Evolutionary conservation across 1,140 invertebrate genomes (phyloP).

Genomic region (Coenobita brevimanus): DNA sequence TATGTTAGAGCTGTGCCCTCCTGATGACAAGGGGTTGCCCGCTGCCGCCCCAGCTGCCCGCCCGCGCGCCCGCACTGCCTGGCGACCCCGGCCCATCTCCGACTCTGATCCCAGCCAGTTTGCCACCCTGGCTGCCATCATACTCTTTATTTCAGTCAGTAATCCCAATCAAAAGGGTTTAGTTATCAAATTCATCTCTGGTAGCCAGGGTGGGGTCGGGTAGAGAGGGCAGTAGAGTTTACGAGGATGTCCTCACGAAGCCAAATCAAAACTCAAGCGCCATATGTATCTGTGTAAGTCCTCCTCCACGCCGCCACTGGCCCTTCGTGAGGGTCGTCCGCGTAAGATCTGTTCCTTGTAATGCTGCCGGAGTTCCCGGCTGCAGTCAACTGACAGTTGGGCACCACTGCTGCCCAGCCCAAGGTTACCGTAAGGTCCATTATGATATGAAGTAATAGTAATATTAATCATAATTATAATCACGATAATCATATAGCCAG

Average conservation of each 20-base stretch:
- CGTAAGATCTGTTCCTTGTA: slow-evolving; percentile 67
- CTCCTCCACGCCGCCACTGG: slow-evolving; percentile 47
- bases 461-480: slow-evolving; percentile 69
- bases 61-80: slow-evolving; percentile 65
- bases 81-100: slow-evolving; percentile 57
- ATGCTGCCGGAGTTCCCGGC: slow-evolving; percentile 51
- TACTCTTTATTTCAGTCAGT: slow-evolving; percentile 10
- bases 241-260: slow-evolving; percentile 66
- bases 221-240: slow-evolving; percentile 61
- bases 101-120: slow-evolving; percentile 19
- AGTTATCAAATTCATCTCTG: slow-evolving; percentile 36
- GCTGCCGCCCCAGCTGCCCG: slow-evolving; percentile 59
- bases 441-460: slow-evolving; percentile 69
- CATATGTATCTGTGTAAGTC: slow-evolving; percentile 65
- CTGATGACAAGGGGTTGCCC: slow-evolving; percentile 63
- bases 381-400: slow-evolving; percentile 58
- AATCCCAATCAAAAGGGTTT: slow-evolving; percentile 10
- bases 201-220: slow-evolving; percentile 30
- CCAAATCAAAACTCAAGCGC: slow-evolving; percentile 62
- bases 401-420: slow-evolving; percentile 50
- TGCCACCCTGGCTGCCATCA: slow-evolving; percentile 15
- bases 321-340: slow-evolving; percentile 62
- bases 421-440: slow-evolving; percentile 68
- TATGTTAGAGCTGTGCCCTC: slow-evolving; percentile 57
- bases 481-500: slow-evolving; percentile 69